Conservation (phyloP, 2,113 vertebrate species). For the Oryzias curvinotus region DNA sequence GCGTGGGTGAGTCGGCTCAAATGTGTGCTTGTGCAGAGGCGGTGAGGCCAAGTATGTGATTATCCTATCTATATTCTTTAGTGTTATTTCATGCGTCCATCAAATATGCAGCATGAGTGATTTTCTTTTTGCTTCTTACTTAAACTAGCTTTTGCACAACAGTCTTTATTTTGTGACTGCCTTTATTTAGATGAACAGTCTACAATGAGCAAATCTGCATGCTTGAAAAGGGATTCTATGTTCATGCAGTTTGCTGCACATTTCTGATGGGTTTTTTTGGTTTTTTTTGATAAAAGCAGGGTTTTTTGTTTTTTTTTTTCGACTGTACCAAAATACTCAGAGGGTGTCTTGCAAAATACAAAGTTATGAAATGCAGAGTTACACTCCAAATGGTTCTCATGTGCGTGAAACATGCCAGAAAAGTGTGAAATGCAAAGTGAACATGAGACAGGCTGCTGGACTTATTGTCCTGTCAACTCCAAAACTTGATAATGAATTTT, state of each 20-base stretch:
- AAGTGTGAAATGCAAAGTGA: slow-evolving; percentile 11
- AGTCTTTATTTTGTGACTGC: too few relatives aligned
- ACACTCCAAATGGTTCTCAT: neutral
- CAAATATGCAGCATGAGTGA: too few relatives aligned
- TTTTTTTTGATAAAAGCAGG: neutral
- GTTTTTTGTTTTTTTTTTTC: neutral
- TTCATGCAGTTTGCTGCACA: too few relatives aligned
- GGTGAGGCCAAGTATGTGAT: neutral
- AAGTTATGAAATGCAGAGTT: neutral
- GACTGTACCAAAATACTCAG: neutral
- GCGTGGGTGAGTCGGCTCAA: slow-evolving; percentile 1
- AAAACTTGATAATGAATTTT: slow-evolving; percentile 30
- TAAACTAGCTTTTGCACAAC: too few relatives aligned
- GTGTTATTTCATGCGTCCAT: too few relatives aligned
- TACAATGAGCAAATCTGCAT: too few relatives aligned
- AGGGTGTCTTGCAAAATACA: slow-evolving; percentile 3
- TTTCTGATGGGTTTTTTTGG: too few relatives aligned
- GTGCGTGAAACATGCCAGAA: slow-evolving; percentile 3
- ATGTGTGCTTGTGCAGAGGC: neutral
- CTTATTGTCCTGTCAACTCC: slow-evolving; percentile 11
- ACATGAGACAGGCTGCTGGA: neutral
- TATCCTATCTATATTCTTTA: slow-evolving; percentile 2
- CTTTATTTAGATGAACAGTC: too few relatives aligned
- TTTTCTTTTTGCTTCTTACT: too few relatives aligned
- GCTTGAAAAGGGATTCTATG: too few relatives aligned